Percentiles rank a stretch among this genome's conserved stretches.
Conservation (phyloP, 2,113 vertebrate genomes). For the Rhadina sibilatrix region DNA sequence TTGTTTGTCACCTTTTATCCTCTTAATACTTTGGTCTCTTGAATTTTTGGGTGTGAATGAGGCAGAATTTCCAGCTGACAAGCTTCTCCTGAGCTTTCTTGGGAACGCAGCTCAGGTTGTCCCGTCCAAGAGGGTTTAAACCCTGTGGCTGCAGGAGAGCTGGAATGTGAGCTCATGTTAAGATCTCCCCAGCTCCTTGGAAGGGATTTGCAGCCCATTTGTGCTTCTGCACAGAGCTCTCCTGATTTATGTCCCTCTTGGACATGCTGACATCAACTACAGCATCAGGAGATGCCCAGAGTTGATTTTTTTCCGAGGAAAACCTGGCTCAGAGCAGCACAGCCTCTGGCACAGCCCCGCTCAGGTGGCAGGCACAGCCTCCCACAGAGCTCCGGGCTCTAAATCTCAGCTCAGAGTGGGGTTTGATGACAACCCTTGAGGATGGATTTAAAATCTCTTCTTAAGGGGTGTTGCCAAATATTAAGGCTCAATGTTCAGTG, state of each 20-base stretch:
- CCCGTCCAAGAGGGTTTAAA: not conserved
- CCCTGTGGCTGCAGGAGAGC: accelerated
- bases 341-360: not conserved
- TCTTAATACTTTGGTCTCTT: not conserved
- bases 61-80: not conserved
- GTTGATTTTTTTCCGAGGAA: not conserved
- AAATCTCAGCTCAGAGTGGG: not conserved
- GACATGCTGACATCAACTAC: not conserved
- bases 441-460: not conserved
- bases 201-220: not conserved
- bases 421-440: not conserved
- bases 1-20: not conserved
- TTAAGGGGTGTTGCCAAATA: not conserved
- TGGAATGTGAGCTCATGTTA: accelerated
- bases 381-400: not conserved
- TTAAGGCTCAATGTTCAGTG: not conserved
- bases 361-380: not conserved
- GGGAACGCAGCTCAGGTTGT: not conserved
- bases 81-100: not conserved
- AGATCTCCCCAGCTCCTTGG: not conserved
- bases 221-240: not conserved
- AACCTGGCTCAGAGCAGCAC: not conserved
- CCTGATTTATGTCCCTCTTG: not conserved
- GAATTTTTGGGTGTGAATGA: not conserved
- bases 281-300: not conserved